Percentiles rank a stretch among this genome's conserved stretches.
Evolutionary conservation across 2,113 vertebrate species (phyloP).

Genomic region (Ceyx cyanopectus): DNA sequence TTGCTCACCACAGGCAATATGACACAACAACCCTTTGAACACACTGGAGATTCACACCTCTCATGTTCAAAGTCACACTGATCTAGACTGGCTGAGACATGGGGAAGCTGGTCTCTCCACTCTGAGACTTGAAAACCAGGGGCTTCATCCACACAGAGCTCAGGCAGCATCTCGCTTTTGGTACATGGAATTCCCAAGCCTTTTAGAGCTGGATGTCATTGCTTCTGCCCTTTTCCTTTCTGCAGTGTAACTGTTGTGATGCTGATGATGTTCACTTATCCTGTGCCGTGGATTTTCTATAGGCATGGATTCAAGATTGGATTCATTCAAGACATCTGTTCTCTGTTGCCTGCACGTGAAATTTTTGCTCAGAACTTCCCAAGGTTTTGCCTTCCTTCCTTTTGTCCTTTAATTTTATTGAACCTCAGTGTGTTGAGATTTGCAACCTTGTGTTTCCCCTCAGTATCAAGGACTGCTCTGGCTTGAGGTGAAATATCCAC

Average conservation of each 20-base stretch:
- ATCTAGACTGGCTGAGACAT: neutral
- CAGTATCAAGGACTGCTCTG: neutral
- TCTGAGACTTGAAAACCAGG: neutral
- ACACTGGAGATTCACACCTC: neutral
- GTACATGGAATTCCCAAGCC: neutral
- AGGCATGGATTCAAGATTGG: neutral
- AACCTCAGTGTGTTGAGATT: neutral
- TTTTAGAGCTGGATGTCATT: neutral
- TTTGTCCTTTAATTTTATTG: neutral
- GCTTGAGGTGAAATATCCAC: neutral
- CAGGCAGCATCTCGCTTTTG: neutral
- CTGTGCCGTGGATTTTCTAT: neutral
- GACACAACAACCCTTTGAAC: conserved; percentile 36
- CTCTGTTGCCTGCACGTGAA: neutral
- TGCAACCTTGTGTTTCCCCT: neutral
- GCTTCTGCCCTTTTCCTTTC: neutral
- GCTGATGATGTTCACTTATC: neutral
- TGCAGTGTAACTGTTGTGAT: neutral
- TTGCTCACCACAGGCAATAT: conserved; percentile 6
- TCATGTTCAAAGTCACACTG: neutral
- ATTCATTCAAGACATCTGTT: neutral
- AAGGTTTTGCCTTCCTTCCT: neutral
- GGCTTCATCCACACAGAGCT: neutral
- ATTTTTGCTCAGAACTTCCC: neutral
- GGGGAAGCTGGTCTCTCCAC: neutral